phyloP scores from a whole-genome alignment of 2,888 invertebrate genomes.

The Lithophane socia region DNA sequence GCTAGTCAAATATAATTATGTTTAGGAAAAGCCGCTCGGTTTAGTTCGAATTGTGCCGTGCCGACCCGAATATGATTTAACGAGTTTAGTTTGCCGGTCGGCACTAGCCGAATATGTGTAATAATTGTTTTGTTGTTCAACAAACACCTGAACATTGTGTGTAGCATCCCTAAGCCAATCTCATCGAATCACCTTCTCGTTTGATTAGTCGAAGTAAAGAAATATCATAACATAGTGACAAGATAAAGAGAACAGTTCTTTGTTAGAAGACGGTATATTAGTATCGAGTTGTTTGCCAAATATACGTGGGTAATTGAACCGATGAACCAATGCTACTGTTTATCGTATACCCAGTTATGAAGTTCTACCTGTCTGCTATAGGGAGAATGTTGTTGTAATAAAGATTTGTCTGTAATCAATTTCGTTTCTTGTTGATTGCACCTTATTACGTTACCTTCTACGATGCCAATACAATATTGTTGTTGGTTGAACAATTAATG shows the following conservation, averaged over 20 bases:
- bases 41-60: background rate
- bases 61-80: background rate
- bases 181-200: conserved; percentile 63
- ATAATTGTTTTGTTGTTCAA: background rate
- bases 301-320: conserved; percentile 63
- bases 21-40: background rate
- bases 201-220: conserved; percentile 71
- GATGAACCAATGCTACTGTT: conserved; percentile 47
- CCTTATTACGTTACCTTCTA: conserved; percentile 42
- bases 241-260: conserved; percentile 66
- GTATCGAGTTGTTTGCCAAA: conserved; percentile 71
- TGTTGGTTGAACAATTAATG: conserved; percentile 23
- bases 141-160: background rate
- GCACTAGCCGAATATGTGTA: background rate
- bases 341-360: conserved; percentile 38
- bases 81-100: background rate
- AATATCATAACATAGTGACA: conserved; percentile 69
- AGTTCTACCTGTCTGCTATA: conserved; percentile 27
- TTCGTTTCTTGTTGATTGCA: conserved; percentile 45
- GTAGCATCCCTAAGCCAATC: conserved; percentile 56
- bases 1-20: background rate
- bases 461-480: conserved; percentile 56
- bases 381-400: conserved; percentile 26
- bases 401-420: conserved; percentile 49
- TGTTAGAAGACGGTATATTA: conserved; percentile 66